These are phyloP conservation scores for Amblyopsis hoosieri DNA, from an alignment of 2,797 vertebrate genomes.

Conservation along the genomic window DNA sequence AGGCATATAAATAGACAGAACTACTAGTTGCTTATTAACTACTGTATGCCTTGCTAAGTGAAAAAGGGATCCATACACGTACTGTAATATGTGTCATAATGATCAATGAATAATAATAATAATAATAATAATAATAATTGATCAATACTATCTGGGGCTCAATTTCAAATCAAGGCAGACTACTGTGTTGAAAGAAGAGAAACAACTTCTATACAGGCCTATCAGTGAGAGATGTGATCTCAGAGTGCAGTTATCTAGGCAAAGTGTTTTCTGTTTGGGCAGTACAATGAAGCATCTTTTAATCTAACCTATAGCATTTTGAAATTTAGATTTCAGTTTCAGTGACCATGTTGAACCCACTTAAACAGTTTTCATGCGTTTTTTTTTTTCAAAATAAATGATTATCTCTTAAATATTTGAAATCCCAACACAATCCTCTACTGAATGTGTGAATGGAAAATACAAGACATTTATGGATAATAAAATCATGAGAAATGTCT, in stretches of 20 bases:
- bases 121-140: no score
- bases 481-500: conserved; percentile 65
- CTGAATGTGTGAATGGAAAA: conserved; percentile 38
- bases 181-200: conserved; percentile 13
- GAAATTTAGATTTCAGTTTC: conserved; percentile 10
- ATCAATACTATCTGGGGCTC: conserved; percentile 19
- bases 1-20: conserved; percentile 42
- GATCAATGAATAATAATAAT: no score
- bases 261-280: conserved; percentile 10
- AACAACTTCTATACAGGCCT: conserved; percentile 14
- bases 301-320: conserved; percentile 20
- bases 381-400: conserved; percentile 20
- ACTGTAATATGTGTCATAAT: conserved; percentile 4
- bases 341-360: conserved; percentile 1
- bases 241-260: conserved; percentile 12
- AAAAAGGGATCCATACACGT: conserved; percentile 38
- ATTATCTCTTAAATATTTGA: conserved; percentile 55
- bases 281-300: background rate
- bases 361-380: conserved; percentile 26
- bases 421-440: conserved; percentile 37
- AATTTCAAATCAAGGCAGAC: conserved; percentile 32
- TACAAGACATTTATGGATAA: conserved; percentile 35
- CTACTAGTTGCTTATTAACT: conserved; percentile 9
- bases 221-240: conserved; percentile 7
- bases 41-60: conserved; percentile 43